Conservation (phyloP, 2,797 vertebrate species). For the Alauda arvensis region DNA sequence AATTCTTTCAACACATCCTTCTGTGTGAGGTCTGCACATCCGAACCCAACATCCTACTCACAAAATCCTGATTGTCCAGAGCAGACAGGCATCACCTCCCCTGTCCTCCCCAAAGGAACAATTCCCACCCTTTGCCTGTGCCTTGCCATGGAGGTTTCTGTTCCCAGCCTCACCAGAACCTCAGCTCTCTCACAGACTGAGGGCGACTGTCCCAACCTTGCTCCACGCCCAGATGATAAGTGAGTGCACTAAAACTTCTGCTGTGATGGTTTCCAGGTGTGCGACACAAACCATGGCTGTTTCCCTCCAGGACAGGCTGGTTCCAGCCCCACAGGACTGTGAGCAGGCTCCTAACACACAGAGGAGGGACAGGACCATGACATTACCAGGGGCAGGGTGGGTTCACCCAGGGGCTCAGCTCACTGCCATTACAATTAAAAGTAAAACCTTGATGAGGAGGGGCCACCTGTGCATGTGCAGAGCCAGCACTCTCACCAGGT, state of each 20-base stretch:
- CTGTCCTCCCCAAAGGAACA: neutral
- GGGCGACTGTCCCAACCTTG: neutral
- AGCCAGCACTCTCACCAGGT: neutral
- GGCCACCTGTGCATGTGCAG: rapidly evolving
- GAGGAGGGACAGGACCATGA: neutral
- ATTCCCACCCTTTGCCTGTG: neutral
- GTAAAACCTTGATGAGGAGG: neutral
- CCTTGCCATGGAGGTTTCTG: neutral
- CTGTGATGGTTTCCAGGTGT: rapidly evolving
- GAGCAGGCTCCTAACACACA: neutral
- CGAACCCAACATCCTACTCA: neutral
- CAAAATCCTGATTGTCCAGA: rapidly evolving
- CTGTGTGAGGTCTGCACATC: neutral
- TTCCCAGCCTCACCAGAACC: neutral
- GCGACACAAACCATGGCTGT: rapidly evolving
- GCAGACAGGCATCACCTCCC: neutral
- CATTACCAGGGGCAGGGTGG: rapidly evolving
- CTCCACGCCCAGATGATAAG: rapidly evolving
- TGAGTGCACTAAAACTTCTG: neutral
- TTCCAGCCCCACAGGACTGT: neutral
- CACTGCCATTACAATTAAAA: neutral
- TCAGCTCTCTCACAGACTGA: neutral
- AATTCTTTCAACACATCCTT: neutral
- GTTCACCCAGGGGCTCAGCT: neutral
- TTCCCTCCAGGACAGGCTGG: neutral